Conservation (phyloP, 2,113 vertebrate genomes). For the Nicator chloris region DNA sequence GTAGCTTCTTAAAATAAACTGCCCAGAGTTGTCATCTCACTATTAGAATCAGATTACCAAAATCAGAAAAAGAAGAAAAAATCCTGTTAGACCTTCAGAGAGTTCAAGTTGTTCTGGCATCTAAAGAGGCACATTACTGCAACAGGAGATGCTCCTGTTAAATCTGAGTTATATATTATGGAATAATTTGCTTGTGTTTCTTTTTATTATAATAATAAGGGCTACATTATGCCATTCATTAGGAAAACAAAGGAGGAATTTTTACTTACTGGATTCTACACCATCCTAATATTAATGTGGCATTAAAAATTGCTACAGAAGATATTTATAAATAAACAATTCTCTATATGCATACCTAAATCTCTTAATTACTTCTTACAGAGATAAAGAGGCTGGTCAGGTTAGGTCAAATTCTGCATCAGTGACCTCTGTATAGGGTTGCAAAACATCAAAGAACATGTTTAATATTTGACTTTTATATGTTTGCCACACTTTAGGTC, state of each 20-base stretch:
- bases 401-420: not conserved
- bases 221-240: not conserved
- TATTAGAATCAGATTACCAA: constrained; percentile 27
- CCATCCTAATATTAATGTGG: not conserved
- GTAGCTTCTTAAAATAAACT: constrained; percentile 29
- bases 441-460: constrained; percentile 12
- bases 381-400: not conserved
- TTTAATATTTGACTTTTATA: not conserved
- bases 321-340: not conserved
- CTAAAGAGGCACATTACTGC: not conserved
- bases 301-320: not conserved
- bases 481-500: not conserved
- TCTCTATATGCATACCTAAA: not conserved
- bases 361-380: not conserved
- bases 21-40: constrained; percentile 41
- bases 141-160: not conserved
- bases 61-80: not conserved
- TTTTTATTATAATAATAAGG: not conserved
- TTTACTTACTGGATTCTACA: not conserved
- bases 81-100: not conserved
- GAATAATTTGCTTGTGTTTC: not conserved
- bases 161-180: not conserved
- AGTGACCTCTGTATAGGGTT: not conserved
- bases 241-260: not conserved
- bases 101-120: not conserved